Evolutionary conservation across 2,888 invertebrate species (phyloP).

Genomic region (Portevinia maculata): DNA sequence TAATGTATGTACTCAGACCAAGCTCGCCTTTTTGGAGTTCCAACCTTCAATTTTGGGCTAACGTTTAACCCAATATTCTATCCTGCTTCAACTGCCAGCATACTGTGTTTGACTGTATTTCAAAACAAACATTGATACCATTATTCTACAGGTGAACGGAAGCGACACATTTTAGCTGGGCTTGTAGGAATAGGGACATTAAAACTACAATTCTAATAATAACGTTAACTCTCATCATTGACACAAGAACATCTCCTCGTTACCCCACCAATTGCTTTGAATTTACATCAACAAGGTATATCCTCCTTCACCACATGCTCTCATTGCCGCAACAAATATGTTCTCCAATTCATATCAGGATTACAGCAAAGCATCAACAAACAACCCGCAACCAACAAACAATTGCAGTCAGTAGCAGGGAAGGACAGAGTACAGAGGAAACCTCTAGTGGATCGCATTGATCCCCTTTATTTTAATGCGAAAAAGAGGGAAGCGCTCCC

Average conservation of each 20-base stretch:
- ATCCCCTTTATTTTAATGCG: conserved; percentile 52
- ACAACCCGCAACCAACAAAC: conserved; percentile 5
- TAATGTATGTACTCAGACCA: too few relatives aligned
- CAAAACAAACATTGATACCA: too few relatives aligned
- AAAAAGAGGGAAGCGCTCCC: conserved; percentile 65
- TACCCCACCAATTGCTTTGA: conserved; percentile 10
- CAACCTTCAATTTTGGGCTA: too few relatives aligned
- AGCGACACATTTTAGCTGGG: too few relatives aligned
- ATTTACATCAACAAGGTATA: background rate
- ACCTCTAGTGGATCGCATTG: conserved; percentile 9
- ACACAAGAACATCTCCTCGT: background rate
- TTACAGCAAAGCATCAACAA: conserved; percentile 30
- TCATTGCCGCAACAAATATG: conserved; percentile 7
- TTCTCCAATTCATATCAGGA: background rate
- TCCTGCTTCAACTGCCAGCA: too few relatives aligned
- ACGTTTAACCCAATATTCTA: too few relatives aligned
- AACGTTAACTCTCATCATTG: too few relatives aligned
- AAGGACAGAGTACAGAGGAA: background rate
- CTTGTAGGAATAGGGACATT: too few relatives aligned
- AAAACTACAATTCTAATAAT: too few relatives aligned
- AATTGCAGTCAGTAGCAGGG: conserved; percentile 1
- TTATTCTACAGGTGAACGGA: too few relatives aligned
- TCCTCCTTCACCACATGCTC: background rate
- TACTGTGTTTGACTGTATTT: too few relatives aligned
- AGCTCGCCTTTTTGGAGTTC: too few relatives aligned